These are phyloP conservation scores for Phenganax marumi DNA, from an alignment of 92 coral and sea anemone species.

Conservation along the genomic window DNA sequence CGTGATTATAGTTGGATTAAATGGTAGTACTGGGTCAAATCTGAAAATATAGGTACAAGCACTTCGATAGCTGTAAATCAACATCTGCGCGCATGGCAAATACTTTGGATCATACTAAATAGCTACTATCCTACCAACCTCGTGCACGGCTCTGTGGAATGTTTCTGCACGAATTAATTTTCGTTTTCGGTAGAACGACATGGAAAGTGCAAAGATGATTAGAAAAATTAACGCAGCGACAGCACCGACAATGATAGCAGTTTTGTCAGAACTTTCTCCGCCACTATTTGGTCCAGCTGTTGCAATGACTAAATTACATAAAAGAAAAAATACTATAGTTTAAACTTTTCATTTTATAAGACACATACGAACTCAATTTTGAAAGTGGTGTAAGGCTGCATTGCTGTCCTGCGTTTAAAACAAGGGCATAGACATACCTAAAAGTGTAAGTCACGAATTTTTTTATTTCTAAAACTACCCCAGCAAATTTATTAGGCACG, in stretches of 20 bases:
- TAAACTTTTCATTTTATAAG: neutral
- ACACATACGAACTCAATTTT: no score
- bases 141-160: neutral
- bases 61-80: no score
- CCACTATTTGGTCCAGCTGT: neutral
- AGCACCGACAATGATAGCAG: constrained; percentile 1
- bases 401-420: neutral
- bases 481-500: no score
- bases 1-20: no score
- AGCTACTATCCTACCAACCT: neutral
- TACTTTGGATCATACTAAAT: neutral
- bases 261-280: neutral
- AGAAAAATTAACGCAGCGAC: neutral
- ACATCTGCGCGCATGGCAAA: neutral
- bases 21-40: no score
- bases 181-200: neutral
- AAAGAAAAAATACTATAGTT: neutral
- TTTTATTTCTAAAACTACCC: no score
- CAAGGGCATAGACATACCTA: no score
- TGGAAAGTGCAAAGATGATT: neutral
- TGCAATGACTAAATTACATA: neutral
- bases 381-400: neutral
- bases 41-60: no score
- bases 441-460: no score
- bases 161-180: neutral